Evolutionary conservation across 2,797 vertebrate genomes (phyloP).

Genomic region (Siniperca scherzeri): DNA sequence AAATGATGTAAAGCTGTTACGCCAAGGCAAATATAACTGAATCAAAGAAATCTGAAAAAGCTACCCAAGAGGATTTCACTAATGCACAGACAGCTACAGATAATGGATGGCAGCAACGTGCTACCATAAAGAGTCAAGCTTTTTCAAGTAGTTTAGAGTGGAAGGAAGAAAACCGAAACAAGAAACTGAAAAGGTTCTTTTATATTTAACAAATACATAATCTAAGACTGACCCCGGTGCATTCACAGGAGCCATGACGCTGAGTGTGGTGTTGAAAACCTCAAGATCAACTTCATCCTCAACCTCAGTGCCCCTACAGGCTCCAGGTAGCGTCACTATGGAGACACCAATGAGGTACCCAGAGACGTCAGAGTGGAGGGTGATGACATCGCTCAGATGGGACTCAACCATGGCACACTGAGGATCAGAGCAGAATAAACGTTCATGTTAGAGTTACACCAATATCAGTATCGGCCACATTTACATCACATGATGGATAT

Average conservation of each 20-base stretch:
- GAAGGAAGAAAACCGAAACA: neutral
- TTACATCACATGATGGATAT: neutral
- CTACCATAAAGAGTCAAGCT: neutral
- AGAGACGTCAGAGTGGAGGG: conserved; percentile 89
- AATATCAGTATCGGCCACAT: neutral
- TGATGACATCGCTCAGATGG: conserved; percentile 92
- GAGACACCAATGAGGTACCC: conserved; percentile 91
- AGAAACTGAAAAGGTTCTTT: neutral
- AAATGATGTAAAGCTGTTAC: conserved; percentile 15
- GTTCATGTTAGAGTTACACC: neutral
- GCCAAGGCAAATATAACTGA: conserved; percentile 22
- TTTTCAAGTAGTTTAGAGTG: neutral
- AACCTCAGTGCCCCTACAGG: conserved; percentile 89
- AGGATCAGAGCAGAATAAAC: neutral
- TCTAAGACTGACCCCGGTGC: conserved; percentile 88
- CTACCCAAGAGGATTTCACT: conserved; percentile 11
- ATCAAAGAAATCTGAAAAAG: conserved; percentile 34
- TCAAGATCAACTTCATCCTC: conserved; percentile 92
- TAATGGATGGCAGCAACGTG: neutral
- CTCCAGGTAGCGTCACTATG: conserved; percentile 90
- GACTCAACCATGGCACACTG: conserved; percentile 94
- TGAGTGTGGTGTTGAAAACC: conserved; percentile 91
- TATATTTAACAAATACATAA: neutral
- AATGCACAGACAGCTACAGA: conserved; percentile 2
- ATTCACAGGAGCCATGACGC: conserved; percentile 84